phyloP scores from a whole-genome alignment of 2,113 vertebrate species.

The Cyphomyrus plagiostoma region DNA sequence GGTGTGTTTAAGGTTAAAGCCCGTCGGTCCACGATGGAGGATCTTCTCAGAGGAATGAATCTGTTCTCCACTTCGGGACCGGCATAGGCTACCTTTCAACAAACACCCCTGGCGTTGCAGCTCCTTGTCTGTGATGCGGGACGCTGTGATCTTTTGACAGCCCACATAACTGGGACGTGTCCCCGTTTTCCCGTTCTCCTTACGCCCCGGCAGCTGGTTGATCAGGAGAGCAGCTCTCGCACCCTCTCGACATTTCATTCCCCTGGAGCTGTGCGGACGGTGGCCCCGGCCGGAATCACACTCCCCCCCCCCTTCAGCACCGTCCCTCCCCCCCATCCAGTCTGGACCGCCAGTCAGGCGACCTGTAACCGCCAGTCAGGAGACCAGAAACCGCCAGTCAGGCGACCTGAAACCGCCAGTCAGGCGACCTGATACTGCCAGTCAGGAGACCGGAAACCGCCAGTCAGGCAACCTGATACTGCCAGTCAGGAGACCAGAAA shows the following conservation, averaged over 20 bases:
- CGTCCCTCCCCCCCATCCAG: too few species aligned
- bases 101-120: not conserved
- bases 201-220: not conserved
- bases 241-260: slow-evolving; percentile 9
- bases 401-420: too few species aligned
- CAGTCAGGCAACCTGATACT: too few species aligned
- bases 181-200: not conserved
- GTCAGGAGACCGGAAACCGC: too few species aligned
- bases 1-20: not conserved
- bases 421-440: too few species aligned
- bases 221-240: not conserved
- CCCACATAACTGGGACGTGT: not conserved
- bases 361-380: too few species aligned
- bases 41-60: not conserved
- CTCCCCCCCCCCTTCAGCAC: not conserved
- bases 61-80: not conserved
- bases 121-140: not conserved
- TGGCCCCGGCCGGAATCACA: not conserved
- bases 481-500: too few species aligned
- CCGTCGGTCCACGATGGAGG: not conserved
- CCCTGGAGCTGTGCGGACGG: slow-evolving; percentile 23
- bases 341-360: too few species aligned
- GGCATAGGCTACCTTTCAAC: not conserved
- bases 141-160: not conserved
- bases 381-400: too few species aligned